A percentile compares a stretch with the other conserved stretches of the same genome.
Evolutionary conservation across 2,113 vertebrate species (phyloP).

Genomic region (Corythaeola cristata): DNA sequence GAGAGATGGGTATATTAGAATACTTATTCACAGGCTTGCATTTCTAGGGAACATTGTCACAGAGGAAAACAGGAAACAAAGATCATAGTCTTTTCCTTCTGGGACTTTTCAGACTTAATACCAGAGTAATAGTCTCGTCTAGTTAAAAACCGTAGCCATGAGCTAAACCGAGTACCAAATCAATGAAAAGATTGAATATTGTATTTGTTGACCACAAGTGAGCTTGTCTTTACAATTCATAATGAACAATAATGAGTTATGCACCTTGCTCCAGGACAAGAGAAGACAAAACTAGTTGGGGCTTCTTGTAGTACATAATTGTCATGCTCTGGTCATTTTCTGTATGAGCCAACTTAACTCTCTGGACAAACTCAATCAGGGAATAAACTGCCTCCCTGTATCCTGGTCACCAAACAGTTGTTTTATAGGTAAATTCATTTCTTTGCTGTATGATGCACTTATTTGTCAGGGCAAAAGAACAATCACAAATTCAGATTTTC

Average conservation of each 20-base stretch:
- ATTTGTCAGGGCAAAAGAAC: not conserved
- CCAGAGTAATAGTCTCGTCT: not conserved
- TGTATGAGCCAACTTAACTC: not conserved
- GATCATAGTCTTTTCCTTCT: not conserved
- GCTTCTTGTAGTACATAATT: not conserved
- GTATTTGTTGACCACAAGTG: not conserved
- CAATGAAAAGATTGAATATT: not conserved
- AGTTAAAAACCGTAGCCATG: not conserved
- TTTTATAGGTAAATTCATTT: not conserved
- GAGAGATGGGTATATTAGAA: not conserved
- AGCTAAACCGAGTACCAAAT: not conserved
- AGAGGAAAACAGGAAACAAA: not conserved
- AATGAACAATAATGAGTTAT: not conserved
- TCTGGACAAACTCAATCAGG: not conserved
- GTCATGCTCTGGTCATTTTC: not conserved
- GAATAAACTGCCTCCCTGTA: not conserved
- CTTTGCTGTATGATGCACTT: not conserved
- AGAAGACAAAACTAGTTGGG: not conserved
- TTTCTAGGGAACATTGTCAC: not conserved
- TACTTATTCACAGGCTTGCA: not conserved
- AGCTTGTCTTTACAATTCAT: not conserved
- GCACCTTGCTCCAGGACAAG: not conserved
- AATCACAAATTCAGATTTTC: not conserved
- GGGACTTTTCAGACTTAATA: not conserved
- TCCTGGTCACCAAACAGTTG: not conserved